These are phyloP conservation scores for Tor tambroides DNA, from an alignment of 2,113 vertebrate species.

Conservation along the genomic window DNA sequence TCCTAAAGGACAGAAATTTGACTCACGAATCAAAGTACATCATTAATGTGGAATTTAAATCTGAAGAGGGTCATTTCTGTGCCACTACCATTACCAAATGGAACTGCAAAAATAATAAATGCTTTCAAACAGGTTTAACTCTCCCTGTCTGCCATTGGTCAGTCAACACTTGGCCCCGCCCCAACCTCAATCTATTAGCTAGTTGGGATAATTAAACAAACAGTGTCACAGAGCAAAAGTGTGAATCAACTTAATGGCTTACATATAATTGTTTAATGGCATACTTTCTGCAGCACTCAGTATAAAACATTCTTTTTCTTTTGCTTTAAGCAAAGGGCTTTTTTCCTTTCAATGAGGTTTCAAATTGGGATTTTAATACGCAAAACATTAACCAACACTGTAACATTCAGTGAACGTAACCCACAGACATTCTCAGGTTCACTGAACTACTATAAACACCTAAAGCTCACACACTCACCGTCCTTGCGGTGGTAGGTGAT, in stretches of 20 bases:
- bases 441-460: not conserved
- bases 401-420: not conserved
- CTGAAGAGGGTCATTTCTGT: not conserved
- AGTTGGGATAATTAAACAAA: no score
- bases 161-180: not conserved
- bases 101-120: not conserved
- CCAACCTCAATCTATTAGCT: not conserved
- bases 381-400: not conserved
- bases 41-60: not conserved
- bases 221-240: not conserved
- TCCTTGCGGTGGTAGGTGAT: slow-evolving; percentile 98
- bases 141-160: not conserved
- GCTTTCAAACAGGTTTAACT: not conserved
- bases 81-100: not conserved
- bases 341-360: not conserved
- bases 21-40: not conserved
- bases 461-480: slow-evolving; percentile 78
- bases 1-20: not conserved
- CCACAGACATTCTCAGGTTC: not conserved
- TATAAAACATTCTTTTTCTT: not conserved
- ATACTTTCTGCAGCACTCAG: not conserved
- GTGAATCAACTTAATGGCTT: not conserved
- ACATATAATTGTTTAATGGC: not conserved
- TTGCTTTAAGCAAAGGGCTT: not conserved
- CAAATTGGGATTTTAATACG: not conserved